These are phyloP conservation scores for Tubulanus polymorphus DNA, from an alignment of 2,888 invertebrate genomes.

Conservation along the genomic window DNA sequence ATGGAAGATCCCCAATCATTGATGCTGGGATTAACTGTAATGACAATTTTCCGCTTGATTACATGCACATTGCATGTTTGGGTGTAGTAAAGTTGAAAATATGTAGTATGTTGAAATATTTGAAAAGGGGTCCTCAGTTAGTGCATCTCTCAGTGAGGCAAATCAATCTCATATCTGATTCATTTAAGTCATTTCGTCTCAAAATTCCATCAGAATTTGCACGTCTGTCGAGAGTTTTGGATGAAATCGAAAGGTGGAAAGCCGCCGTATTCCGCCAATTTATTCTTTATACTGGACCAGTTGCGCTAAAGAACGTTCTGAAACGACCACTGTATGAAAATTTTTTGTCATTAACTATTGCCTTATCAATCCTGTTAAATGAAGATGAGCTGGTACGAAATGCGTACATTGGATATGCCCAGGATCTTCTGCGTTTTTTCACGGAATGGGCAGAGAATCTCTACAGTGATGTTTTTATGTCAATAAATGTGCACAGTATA, in stretches of 20 bases:
- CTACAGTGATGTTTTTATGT: too few relatives aligned
- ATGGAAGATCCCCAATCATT: slow-evolving; percentile 12
- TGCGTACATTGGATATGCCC: too few relatives aligned
- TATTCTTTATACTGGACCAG: slow-evolving; percentile 31
- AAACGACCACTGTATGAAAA: too few relatives aligned
- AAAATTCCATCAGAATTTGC: slow-evolving; percentile 30
- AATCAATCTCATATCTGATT: slow-evolving; percentile 12
- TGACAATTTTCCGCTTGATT: slow-evolving; percentile 18
- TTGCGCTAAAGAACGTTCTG: too few relatives aligned
- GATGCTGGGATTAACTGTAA: slow-evolving; percentile 11
- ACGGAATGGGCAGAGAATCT: too few relatives aligned
- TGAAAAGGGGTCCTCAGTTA: too few relatives aligned
- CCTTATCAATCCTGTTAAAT: too few relatives aligned
- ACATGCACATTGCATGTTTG: slow-evolving; percentile 39
- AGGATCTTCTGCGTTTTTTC: too few relatives aligned
- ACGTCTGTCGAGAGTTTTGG: slow-evolving; percentile 28
- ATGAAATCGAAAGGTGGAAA: slow-evolving; percentile 33
- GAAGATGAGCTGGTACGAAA: too few relatives aligned
- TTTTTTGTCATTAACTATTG: too few relatives aligned
- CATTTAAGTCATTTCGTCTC: slow-evolving; percentile 6
- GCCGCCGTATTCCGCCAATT: slow-evolving; percentile 35
- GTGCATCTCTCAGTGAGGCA: slow-evolving; percentile 11
- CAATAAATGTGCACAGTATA: too few relatives aligned
- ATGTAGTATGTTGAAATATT: slow-evolving; percentile 22
- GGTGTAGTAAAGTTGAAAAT: slow-evolving; percentile 37